phyloP scores from a whole-genome alignment of 64 coral and sea anemone genomes.

The Pachyseris speciosa region DNA sequence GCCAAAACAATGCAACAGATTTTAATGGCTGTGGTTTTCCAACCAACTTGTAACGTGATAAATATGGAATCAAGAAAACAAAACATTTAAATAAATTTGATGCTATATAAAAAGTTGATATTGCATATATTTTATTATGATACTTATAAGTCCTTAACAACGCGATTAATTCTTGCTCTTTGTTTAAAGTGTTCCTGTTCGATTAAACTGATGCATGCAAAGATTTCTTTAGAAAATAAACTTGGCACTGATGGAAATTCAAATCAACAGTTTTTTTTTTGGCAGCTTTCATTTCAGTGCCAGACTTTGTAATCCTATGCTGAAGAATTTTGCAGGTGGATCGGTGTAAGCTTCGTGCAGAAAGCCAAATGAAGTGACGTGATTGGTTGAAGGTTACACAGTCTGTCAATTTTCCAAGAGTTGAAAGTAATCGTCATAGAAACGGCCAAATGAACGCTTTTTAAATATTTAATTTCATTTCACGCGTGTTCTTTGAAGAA shows the following conservation, averaged over 20 bases:
- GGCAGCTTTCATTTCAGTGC: background rate
- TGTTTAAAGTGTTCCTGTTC: no score
- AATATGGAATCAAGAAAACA: background rate
- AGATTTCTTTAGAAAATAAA: background rate
- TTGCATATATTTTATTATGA: no score
- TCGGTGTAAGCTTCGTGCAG: background rate
- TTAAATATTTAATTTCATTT: conserved; percentile 44
- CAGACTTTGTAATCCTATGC: background rate
- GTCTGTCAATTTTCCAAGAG: background rate
- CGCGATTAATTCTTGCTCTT: background rate
- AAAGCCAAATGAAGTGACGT: background rate
- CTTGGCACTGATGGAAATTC: background rate
- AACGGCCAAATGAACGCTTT: conserved; percentile 18
- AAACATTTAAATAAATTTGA: no score
- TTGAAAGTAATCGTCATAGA: background rate
- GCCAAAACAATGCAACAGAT: background rate
- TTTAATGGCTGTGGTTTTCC: background rate
- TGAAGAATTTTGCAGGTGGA: background rate
- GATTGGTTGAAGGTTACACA: background rate
- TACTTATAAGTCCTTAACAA: no score
- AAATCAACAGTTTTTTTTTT: background rate
- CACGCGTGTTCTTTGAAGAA: background rate
- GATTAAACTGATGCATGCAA: no score
- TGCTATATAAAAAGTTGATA: no score
- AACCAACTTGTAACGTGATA: background rate